Percentiles rank a stretch among this genome's conserved stretches.
Conservation (phyloP, 2,113 vertebrate genomes). For the Monarcha castaneiventris region DNA sequence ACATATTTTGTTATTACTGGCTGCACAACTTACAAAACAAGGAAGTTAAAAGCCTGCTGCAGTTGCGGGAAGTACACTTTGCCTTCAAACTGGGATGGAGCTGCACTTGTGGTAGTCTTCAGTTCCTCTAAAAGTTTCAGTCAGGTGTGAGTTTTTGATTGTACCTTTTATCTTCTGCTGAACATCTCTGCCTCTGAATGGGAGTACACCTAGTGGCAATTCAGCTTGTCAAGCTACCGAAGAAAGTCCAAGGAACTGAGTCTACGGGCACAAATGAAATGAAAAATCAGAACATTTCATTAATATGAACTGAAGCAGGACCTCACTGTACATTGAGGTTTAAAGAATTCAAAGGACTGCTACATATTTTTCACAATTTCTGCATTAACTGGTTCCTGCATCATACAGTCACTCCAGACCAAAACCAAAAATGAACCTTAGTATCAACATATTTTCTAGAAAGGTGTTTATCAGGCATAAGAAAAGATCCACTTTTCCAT, state of each 20-base stretch:
- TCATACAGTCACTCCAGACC: not conserved
- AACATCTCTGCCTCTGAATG: not conserved
- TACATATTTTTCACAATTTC: not conserved
- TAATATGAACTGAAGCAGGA: not conserved
- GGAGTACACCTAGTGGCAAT: not conserved
- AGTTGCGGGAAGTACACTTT: not conserved
- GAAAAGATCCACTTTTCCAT: not conserved
- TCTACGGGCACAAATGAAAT: not conserved
- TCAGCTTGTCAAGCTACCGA: not conserved
- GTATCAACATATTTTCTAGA: not conserved
- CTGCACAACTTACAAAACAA: not conserved
- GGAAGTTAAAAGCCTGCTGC: not conserved
- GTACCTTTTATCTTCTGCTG: not conserved
- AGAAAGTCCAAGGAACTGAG: not conserved
- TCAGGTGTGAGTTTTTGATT: not conserved
- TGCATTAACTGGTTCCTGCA: not conserved
- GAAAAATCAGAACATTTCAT: not conserved
- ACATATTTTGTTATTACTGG: not conserved
- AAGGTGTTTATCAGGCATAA: not conserved
- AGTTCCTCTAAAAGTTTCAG: constrained; percentile 11
- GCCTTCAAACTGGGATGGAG: not conserved
- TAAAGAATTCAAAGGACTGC: not conserved
- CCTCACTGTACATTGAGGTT: not conserved
- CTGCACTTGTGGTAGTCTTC: not conserved
- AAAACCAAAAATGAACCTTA: not conserved